phyloP scores from a whole-genome alignment of 2,888 invertebrate genomes.

The Nomada flava region DNA sequence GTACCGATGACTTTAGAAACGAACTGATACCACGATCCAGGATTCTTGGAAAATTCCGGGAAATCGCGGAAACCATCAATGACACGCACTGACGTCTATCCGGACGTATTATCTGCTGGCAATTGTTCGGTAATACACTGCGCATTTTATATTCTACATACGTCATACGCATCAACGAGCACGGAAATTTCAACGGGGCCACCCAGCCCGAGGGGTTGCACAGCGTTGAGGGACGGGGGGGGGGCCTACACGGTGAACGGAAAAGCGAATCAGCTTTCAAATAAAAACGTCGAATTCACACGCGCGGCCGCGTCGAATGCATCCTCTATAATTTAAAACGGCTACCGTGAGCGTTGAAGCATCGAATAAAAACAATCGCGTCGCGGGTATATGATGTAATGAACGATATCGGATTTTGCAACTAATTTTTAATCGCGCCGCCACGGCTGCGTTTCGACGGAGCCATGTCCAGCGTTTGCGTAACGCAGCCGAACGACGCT shows the following conservation, averaged over 20 bases:
- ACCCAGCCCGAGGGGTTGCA: conserved; percentile 43
- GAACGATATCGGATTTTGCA: conserved; percentile 69
- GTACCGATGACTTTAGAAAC: not conserved
- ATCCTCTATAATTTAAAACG: conserved; percentile 70
- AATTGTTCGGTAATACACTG: conserved; percentile 73
- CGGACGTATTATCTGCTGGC: conserved; percentile 70
- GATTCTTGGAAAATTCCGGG: conserved; percentile 41
- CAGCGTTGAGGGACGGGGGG: not conserved
- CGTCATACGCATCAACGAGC: conserved; percentile 71
- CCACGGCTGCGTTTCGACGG: not conserved
- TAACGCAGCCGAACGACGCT: conserved; percentile 21
- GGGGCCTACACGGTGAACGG: conserved; percentile 17
- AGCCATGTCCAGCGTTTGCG: too few relatives aligned
- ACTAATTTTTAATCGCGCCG: conserved; percentile 69
- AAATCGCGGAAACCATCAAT: conserved; percentile 62
- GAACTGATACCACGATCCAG: not conserved
- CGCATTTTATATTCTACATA: conserved; percentile 73
- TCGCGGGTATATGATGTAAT: conserved; percentile 66
- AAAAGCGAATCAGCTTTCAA: conserved; percentile 70
- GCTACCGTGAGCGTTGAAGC: conserved; percentile 66
- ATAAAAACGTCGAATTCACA: conserved; percentile 72
- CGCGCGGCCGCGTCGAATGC: conserved; percentile 61
- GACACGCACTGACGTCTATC: conserved; percentile 67
- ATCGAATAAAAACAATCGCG: conserved; percentile 68
- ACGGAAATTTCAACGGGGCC: conserved; percentile 66